Evolutionary conservation across 2,797 vertebrate species (phyloP).

Genomic region (Ctenopoma kingsleyae): DNA sequence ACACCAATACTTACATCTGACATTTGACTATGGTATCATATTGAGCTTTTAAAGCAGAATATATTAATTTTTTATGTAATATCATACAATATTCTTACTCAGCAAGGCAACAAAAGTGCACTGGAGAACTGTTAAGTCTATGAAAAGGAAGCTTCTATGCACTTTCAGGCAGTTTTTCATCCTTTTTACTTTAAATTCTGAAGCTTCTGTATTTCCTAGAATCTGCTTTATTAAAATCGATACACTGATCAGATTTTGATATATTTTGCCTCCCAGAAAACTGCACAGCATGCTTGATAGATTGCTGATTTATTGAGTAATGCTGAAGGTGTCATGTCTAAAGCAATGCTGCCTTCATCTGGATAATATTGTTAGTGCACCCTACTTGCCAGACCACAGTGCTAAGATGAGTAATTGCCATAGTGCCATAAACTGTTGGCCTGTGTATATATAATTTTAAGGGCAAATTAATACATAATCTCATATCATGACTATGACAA

Average conservation of each 20-base stretch:
- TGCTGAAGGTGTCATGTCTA: background rate
- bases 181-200: constrained; percentile 35
- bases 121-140: background rate
- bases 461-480: constrained; percentile 18
- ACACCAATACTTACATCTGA: constrained; percentile 17
- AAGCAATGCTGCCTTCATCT: constrained; percentile 75
- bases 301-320: constrained; percentile 21
- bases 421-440: constrained; percentile 28
- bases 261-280: constrained; percentile 42
- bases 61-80: constrained; percentile 4
- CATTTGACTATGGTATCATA: constrained; percentile 12
- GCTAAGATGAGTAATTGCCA: constrained; percentile 21
- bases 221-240: constrained; percentile 59
- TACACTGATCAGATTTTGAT: constrained; percentile 55
- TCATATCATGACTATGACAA: constrained; percentile 4
- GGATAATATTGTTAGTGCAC: constrained; percentile 24
- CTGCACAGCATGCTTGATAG: constrained; percentile 28
- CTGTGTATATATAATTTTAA: constrained; percentile 23
- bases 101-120: background rate
- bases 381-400: background rate
- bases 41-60: constrained; percentile 36
- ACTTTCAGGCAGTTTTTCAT: constrained; percentile 21
- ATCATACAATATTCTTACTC: background rate
- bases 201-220: constrained; percentile 19
- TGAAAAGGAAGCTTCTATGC: background rate